A percentile compares a stretch with the other conserved stretches of the same genome.
phyloP scores from a whole-genome alignment of 2,797 vertebrate genomes.

The Syngnathus rostellatus region DNA sequence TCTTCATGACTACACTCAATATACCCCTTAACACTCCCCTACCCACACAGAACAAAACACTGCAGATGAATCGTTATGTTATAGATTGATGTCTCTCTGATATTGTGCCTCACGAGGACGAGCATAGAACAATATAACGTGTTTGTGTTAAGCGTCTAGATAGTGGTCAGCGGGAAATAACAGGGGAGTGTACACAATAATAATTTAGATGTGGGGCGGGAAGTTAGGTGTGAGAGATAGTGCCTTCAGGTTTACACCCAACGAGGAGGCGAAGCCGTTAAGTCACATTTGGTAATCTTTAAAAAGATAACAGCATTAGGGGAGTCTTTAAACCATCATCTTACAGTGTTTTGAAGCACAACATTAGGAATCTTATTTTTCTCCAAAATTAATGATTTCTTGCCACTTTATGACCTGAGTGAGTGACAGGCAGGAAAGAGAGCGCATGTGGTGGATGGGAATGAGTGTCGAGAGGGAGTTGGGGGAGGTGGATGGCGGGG shows the following conservation, averaged over 20 bases:
- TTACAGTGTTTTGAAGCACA: constrained; percentile 31
- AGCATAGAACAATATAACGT: constrained; percentile 55
- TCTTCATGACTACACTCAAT: constrained; percentile 72
- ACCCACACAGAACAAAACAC: constrained; percentile 72
- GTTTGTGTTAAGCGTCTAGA: constrained; percentile 37
- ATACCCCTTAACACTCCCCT: constrained; percentile 69
- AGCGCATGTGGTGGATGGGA: constrained; percentile 60
- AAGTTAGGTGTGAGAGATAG: constrained; percentile 61
- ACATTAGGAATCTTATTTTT: constrained; percentile 35
- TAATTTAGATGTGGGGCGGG: constrained; percentile 59
- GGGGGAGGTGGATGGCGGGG: constrained; percentile 56
- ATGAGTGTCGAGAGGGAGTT: constrained; percentile 43
- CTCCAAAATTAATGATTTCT: constrained; percentile 52
- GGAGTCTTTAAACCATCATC: constrained; percentile 22
- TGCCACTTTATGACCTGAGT: constrained; percentile 50
- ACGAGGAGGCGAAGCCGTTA: constrained; percentile 40
- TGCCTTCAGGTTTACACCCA: constrained; percentile 67
- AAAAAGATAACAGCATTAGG: not conserved
- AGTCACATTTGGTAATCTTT: constrained; percentile 27
- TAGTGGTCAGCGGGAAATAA: constrained; percentile 49
- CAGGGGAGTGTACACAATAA: constrained; percentile 45
- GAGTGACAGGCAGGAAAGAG: constrained; percentile 54
- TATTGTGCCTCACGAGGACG: constrained; percentile 56
- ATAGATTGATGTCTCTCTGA: constrained; percentile 61
- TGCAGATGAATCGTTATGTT: constrained; percentile 58